Evolutionary conservation across 92 coral and sea anemone species (phyloP).

Genomic region (Virgularia gustaviana): DNA sequence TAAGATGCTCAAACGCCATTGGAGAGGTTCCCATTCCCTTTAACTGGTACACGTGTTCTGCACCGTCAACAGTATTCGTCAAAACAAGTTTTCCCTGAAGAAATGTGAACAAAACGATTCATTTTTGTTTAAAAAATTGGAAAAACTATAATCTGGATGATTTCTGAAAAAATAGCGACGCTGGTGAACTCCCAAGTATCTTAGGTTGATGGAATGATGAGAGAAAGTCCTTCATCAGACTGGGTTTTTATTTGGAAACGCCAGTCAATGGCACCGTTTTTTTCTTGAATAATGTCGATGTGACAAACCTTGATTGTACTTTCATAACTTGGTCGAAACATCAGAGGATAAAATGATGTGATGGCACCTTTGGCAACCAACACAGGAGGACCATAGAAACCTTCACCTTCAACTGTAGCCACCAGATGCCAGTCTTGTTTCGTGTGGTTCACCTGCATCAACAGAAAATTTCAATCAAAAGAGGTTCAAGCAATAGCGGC

Average conservation of each 20-base stretch:
- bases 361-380: conserved; percentile 76
- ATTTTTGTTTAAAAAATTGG: neutral
- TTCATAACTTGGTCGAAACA: conserved; percentile 90
- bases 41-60: conserved; percentile 77
- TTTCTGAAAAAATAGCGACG: neutral
- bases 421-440: conserved; percentile 90
- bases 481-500: neutral
- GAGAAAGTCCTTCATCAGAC: neutral
- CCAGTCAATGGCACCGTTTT: neutral
- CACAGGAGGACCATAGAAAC: conserved; percentile 92
- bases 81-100: conserved; percentile 76
- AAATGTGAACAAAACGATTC: neutral
- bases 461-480: too few species aligned
- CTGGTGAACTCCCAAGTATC: neutral
- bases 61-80: conserved; percentile 72
- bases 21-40: conserved; percentile 85
- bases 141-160: neutral
- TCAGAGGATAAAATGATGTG: conserved; percentile 86
- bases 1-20: conserved; percentile 72
- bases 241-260: neutral
- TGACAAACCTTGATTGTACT: conserved; percentile 64
- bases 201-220: neutral
- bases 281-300: neutral
- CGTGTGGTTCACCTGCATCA: conserved; percentile 84
- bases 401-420: conserved; percentile 85